Evolutionary conservation across 2,113 vertebrate species (phyloP), one percentile per base, ranked within the genome.

Genomic region (Gymnogyps californianus): DNA sequence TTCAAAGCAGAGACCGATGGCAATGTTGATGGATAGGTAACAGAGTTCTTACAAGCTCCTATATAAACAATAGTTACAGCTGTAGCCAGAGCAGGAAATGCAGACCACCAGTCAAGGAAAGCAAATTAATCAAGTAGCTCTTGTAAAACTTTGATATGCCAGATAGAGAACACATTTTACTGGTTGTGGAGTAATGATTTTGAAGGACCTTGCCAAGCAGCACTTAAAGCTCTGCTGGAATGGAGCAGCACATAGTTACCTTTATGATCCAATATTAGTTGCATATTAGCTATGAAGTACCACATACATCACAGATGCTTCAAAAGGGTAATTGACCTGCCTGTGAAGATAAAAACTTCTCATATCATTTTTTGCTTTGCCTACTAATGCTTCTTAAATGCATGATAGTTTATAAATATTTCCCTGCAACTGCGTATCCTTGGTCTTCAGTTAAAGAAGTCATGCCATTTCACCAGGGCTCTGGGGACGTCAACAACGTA

Each of bases 221-320:
- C 75, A 66, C 81, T 91, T 94, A 93, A 46, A 93, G 29, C 69
- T 76, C 57, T 79, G 81, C 87, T 93, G 83, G 77, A 96, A 87
- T 20, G 66, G 42, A 91, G 62, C 58, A 83, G 38, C 51, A 72
- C 4, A 2, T 78, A 24, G 2, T 80, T 91, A 74, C 38, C 24
- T 94, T 95, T 91, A 80, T 47, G 71, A 66, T 91, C 54, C 28
- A 40, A 36, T 22, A 88, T 93, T 89, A 93, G 89, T 72, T 94
- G 75, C 49, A 15, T 87, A 85, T 95, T 94, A 96, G 38, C 75
- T 85, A 19, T 62, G 49, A 91, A 96, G 62, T 42, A 34, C 28
- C 15, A 6, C 58, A 77, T 74, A 61, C 5, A 83, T 42, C 38
- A 90, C 36, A 62, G 52, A 32, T 67, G 17, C 72, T 95, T 75